Evolutionary conservation across 2,888 invertebrate species (phyloP), one percentile per base, ranked within the genome.

Genomic region (Nymphalis urticae): DNA sequence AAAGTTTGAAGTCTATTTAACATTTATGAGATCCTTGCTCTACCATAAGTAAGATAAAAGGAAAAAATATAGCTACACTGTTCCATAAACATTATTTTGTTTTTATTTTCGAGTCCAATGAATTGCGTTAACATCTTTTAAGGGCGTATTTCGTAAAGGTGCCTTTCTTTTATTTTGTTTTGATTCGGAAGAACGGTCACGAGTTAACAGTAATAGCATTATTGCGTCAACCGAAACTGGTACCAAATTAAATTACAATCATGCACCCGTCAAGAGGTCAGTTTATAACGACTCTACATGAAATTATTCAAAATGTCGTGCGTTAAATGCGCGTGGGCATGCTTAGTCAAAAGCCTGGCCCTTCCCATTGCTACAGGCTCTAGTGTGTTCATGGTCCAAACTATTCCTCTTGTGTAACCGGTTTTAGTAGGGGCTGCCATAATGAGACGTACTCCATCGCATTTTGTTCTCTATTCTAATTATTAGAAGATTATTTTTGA

Each of bases 301-400:
- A 72, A 74, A 79, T 79, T 83, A 86, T 84, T 87, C 81, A 80
- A 83, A 80, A 81, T 80, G 82, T 85, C 82, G 83, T 85, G 85
- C 85, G 82, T 80, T 80, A 82, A 82, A 84, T 86, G 86, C 82
- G 87, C 89, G 90, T 89, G 89, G 89, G 89, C 85, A 80, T 85
- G 85, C 89, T 90, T 88, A 89, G 90, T 88, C 87, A 89, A 84
- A 89, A 76, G 27, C 76, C 76, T 76, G 80, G 80, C 79, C 80
- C 82, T 77, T 82, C 82, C 80, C 81, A 79, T 80, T 81, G 83
- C 85, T 85, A 85, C 84, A 82, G 79, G 79, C 79, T 81, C 79
- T 83, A 86, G 83, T 83, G 62, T 67, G 61, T 59, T 70, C 62
- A 62, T 53, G 80, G 76, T 83, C 75, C 79, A 77, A 86, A 86